These are phyloP conservation scores for Trachops cirrhosus DNA, from an alignment of 2,797 vertebrate genomes.

Conservation along the genomic window DNA sequence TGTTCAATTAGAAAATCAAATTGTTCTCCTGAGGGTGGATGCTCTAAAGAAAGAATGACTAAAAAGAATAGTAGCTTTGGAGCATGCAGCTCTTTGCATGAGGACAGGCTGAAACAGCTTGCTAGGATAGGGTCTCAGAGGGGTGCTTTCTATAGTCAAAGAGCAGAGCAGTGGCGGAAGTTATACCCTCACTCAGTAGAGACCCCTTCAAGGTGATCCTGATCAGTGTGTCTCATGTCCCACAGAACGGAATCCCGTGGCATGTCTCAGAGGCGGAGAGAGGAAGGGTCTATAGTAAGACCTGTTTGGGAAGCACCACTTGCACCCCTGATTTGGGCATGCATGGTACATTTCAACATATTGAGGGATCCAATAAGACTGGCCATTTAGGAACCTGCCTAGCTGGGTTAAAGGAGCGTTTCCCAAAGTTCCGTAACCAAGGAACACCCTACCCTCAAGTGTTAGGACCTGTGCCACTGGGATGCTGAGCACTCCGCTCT, in stretches of 20 bases:
- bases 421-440: not conserved
- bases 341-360: not conserved
- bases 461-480: not conserved
- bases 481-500: no score
- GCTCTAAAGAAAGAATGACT: not conserved
- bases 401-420: not conserved
- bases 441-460: not conserved
- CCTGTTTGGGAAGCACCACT: not conserved
- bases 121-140: not conserved
- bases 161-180: not conserved
- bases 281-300: not conserved
- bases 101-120: not conserved
- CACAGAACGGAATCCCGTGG: fast-evolving
- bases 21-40: not conserved
- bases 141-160: not conserved
- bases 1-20: not conserved
- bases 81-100: not conserved
- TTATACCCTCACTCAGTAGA: not conserved
- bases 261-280: not conserved
- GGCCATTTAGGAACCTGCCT: not conserved
- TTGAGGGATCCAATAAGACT: not conserved
- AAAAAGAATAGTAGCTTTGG: not conserved
- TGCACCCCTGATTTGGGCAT: not conserved
- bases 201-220: not conserved
- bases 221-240: not conserved